A percentile compares a stretch with the other conserved stretches of the same genome.
phyloP scores from a whole-genome alignment of 2,113 vertebrate species.

The Xyliphius kryptos region DNA sequence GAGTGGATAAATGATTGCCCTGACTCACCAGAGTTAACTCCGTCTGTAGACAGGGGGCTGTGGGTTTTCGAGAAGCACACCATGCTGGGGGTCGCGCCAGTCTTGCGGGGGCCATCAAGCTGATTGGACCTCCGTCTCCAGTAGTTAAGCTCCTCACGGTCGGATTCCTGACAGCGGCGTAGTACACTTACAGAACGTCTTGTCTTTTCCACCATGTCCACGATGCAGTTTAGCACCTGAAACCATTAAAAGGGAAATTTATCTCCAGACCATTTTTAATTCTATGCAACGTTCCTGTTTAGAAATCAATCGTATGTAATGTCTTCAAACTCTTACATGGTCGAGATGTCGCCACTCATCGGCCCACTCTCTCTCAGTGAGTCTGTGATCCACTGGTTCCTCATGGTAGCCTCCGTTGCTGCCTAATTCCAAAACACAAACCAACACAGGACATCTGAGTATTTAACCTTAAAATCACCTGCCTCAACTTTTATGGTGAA shows the following conservation, averaged over 20 bases:
- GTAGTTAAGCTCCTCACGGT: conserved; percentile 92
- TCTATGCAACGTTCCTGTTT: too few relatives aligned
- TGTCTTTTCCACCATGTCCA: conserved; percentile 99
- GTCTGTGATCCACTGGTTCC: conserved; percentile 91
- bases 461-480: too few relatives aligned
- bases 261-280: too few relatives aligned
- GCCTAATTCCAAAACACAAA: conserved; percentile 61
- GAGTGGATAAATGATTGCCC: too few relatives aligned
- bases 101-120: conserved; percentile 83
- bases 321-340: too few relatives aligned
- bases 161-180: conserved; percentile 90
- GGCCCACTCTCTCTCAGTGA: conserved; percentile 97
- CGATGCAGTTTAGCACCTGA: conserved; percentile 93
- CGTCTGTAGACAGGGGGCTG: conserved; percentile 80
- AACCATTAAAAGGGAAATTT: too few relatives aligned
- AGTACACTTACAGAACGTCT: conserved; percentile 89
- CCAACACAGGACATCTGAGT: conserved; percentile 1
- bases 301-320: too few relatives aligned
- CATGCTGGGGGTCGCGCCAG: conserved; percentile 48
- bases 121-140: conserved; percentile 86
- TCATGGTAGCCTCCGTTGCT: conserved; percentile 90
- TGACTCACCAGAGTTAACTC: conserved; percentile 69
- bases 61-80: conserved; percentile 74
- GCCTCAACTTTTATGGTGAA: too few relatives aligned
- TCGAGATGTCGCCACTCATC: conserved; percentile 99